A percentile compares a stretch with the other conserved stretches of the same genome.
Conservation (phyloP, 2,797 vertebrate genomes). For the Bovichtus variegatus region DNA sequence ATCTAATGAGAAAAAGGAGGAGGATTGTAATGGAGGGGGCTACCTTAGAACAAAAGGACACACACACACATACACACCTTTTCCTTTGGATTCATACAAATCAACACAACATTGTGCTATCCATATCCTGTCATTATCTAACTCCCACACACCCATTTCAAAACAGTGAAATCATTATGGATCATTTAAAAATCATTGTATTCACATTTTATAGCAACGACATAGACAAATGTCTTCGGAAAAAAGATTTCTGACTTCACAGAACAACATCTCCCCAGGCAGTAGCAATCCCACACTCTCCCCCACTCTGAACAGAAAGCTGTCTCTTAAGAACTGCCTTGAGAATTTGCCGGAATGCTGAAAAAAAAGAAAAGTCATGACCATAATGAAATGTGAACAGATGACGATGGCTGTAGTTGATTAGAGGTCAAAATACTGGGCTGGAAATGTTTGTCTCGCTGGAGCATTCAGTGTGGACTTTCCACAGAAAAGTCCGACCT, state of each 20-base stretch:
- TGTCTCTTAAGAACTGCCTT: conserved; percentile 59
- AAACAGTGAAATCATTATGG: conserved; percentile 65
- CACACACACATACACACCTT: conserved; percentile 28
- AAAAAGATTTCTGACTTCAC: conserved; percentile 54
- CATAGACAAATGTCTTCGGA: conserved; percentile 40
- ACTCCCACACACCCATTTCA: conserved; percentile 66
- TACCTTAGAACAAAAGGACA: conserved; percentile 60
- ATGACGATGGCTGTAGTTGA: conserved; percentile 60
- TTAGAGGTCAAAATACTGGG: conserved; percentile 57
- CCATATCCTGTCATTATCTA: conserved; percentile 61
- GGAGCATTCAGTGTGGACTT: conserved; percentile 45
- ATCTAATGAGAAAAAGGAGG: conserved; percentile 86
- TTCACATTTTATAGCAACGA: conserved; percentile 58
- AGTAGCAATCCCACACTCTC: conserved; percentile 77
- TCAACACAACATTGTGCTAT: conserved; percentile 47
- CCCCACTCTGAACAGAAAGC: conserved; percentile 62
- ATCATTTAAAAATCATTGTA: conserved; percentile 66
- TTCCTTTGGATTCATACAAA: conserved; percentile 34
- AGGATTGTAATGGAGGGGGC: conserved; percentile 52
- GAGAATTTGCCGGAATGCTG: conserved; percentile 76
- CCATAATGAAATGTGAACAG: conserved; percentile 65
- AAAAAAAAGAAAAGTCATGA: conserved; percentile 55
- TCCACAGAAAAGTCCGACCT: conserved; percentile 56
- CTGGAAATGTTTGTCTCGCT: conserved; percentile 54
- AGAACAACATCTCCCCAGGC: conserved; percentile 70